Base-by-base conservation (phyloP, 2,113 vertebrate genomes). In the Seriola quinqueradiata region DNA sequence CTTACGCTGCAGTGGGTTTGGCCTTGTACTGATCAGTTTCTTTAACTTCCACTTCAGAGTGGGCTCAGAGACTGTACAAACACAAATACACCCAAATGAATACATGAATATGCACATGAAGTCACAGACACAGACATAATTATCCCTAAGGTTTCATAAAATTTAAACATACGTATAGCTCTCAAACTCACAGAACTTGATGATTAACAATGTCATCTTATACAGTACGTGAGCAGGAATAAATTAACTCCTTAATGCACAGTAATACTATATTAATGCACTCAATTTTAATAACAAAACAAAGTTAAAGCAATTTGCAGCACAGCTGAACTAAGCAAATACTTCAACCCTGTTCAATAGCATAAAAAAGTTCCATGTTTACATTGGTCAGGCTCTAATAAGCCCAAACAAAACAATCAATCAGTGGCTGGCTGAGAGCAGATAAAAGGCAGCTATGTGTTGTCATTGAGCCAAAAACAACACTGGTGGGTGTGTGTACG, bases 1-100 rank as follows among this genome's bases (percentile, higher is more conserved):
- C 92, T 99, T 99, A 4, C 97, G 94, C 1, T 93, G 97, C 84
- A 99, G 92, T 0, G 98, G 98, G 81, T 96, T 99, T 89, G 97
- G 97, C 81, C 98, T 95, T 34, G 95, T 93, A 68, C 95, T 96
- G 64, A 97, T 94, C 73, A 96, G 95, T 91, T 98, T 99, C 93
- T 97, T 98, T 83, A 96, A 92, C 84, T 97, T 97, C 83, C 95
- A 95, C 94, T 99, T 99, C 90, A 99, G 94, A 90, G 96, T 99
- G 89, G 98, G 98, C 92, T 99, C 98, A 0, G 98, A 99, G 0
- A 96, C 98, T 99, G 70, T 36, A 66, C 17, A 72, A 50, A 82
- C n/a, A 66, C 60, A 79, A 32, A 55, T 5, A 70, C 3, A 67
- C 16, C 70, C 2, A 81, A 38, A 79, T 38, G 1, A 67, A 72